These are phyloP conservation scores for Tiphia femorata DNA, from an alignment of 2,888 invertebrate genomes.

Conservation along the genomic window DNA sequence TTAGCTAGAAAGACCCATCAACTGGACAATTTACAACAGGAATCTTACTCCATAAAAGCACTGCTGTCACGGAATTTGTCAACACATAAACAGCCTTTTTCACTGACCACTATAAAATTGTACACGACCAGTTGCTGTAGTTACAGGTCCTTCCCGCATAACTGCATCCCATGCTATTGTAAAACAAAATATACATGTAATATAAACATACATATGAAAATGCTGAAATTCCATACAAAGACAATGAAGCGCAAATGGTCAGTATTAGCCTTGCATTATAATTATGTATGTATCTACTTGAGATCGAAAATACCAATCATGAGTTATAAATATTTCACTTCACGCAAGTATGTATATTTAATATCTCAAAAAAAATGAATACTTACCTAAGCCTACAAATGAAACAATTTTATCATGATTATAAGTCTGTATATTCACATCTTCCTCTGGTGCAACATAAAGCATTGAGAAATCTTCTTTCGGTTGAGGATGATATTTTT, in stretches of 20 bases:
- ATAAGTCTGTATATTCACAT: conserved; percentile 68
- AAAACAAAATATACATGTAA: conserved; percentile 7
- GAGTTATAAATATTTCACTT: too few species aligned
- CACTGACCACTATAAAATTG: conserved; percentile 74
- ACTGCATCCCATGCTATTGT: conserved; percentile 82
- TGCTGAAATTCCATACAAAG: too few species aligned
- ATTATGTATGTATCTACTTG: too few species aligned
- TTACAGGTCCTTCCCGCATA: conserved; percentile 69
- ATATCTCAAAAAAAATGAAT: too few species aligned
- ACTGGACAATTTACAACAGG: conserved; percentile 27
- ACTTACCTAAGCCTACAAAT: conserved; percentile 76
- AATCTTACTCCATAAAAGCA: conserved; percentile 38
- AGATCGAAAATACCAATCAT: too few species aligned
- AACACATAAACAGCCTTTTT: conserved; percentile 42
- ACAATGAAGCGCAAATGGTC: too few species aligned
- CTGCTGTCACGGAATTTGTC: conserved; percentile 33
- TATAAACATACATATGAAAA: conserved; percentile 1
- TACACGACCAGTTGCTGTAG: conserved; percentile 71
- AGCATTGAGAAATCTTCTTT: conserved; percentile 69
- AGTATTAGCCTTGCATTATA: too few species aligned
- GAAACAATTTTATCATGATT: conserved; percentile 76
- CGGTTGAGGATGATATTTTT: conserved; percentile 58
- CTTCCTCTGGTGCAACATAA: conserved; percentile 67
- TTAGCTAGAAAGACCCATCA: conserved; percentile 27
- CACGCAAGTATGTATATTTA: too few species aligned